Evolutionary conservation across 2,888 invertebrate genomes (phyloP), one percentile per base, ranked within the genome.

Genomic region (Lasioglossum morio): DNA sequence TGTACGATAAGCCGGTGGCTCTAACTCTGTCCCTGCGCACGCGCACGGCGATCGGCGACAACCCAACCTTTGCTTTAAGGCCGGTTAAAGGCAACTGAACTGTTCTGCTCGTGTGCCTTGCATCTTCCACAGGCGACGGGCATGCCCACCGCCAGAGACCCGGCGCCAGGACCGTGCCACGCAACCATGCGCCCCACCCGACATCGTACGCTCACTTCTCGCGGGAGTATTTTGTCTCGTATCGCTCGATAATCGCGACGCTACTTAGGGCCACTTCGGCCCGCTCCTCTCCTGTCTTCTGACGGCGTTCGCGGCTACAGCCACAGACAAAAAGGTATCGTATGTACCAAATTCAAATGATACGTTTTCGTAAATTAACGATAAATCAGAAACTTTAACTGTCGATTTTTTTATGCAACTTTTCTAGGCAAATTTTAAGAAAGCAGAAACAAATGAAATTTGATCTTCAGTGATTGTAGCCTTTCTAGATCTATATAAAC

Each of bases 21-120:
- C 79, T 73, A 48, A 79, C 73, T 84, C 87, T 88, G 82, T 87
- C 77, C 84, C 34, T 77, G 87, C 79, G 87, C 85, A 89, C 89
- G 88, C 88, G 85, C 82, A 85, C 87, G 84, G 78, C 79, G 84
- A 89, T 85, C 88, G 84, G 75, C 89, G 84, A 43, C 85, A 85
- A 89, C 46, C 89, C 87, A 92, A 87, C 91, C 91, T 90, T 85
- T 86, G 77, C 93, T 91, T 90, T 90, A 92, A 90, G 92, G 93
- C 93, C 93, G 94, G 92, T 93, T 92, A 92, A 88, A 93, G 92
- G 93, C 93, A 92, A 94, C 94, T 94, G 94, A 94, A 91, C 92
- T 89, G 92, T 91, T 84, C 90, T 84, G 86, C 85, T 82, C 87
- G 92, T 87, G 91, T 89, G 91, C 92, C 88, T 90, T 88, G 91